Base-by-base conservation (phyloP, 2,113 vertebrate genomes). In the Melanotaenia duboulayi region DNA sequence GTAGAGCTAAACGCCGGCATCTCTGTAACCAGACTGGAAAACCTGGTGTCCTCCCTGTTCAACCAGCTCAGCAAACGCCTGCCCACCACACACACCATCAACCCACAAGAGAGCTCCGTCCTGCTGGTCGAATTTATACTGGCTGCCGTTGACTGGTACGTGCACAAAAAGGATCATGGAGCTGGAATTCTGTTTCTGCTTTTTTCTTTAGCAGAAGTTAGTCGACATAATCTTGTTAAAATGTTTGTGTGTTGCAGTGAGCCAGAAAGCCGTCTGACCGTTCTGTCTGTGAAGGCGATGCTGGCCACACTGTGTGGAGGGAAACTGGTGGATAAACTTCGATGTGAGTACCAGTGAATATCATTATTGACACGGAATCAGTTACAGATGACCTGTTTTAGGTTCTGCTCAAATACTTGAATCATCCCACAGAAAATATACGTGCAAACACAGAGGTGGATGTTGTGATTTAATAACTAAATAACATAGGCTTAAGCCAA, bases 201-300 rank as follows among this genome's bases (percentile, higher is more conserved):
- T 14, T 35, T 35, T 35, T 9, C 32, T 9, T 7, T 35, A 1
- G 6, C 1, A 35, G 32, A 35, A 35, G 32, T 35, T 9, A 35
- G 32, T 1, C 8, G 5, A 35, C 7, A 35, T n/a, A 25, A 11
- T 37, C 7, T 16, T 10, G 11, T 14, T 5, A 20, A 20, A 16
- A 7, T 16, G 19, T 65, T 2, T 60, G 14, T 74, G 32, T 74
- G 25, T 91, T 87, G 9, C 93, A 99, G 97, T 22, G 97, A 99
- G 80, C 95, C 95, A 65, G 95, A 93, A 0, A 94, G 95, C 72
- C 95, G 93, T 71, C 82, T 99, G 89, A 97, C 96, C 0, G 97
- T 97, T n/a, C 95, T 99, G 76, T 97, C 97, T 0, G 94, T 98
- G 80, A 99, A 99, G 90, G 93, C 96, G 0, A 96, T 98, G 95